Conservation (phyloP, 2,797 vertebrate species). For the Apodemus agrarius region DNA sequence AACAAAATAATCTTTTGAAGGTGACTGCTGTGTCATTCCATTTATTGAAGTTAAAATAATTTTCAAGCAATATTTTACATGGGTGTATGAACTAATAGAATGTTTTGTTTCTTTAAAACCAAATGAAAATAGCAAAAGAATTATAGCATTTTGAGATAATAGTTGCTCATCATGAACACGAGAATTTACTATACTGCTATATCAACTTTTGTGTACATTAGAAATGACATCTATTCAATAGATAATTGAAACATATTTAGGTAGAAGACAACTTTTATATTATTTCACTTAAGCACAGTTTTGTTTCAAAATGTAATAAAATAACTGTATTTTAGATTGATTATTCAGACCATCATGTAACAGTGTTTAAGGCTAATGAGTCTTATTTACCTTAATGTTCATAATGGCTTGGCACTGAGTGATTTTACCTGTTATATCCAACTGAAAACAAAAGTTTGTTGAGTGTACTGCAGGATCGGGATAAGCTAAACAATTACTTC, state of each 20-base stretch:
- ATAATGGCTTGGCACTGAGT: not conserved
- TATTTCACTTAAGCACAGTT: not conserved
- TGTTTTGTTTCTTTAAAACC: conserved; percentile 52
- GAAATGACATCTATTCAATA: conserved; percentile 10
- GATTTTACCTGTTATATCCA: not conserved
- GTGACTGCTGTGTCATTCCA: not conserved
- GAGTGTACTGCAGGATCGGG: not conserved
- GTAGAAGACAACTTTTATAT: not conserved
- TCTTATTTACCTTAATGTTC: not conserved
- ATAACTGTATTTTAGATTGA: conserved; percentile 10
- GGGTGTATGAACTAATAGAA: not conserved
- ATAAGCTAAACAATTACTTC: not conserved
- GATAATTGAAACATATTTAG: not conserved
- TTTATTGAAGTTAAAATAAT: conserved; percentile 12
- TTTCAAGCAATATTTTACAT: conserved; percentile 23
- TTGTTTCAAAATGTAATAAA: conserved; percentile 11
- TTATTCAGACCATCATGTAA: not conserved
- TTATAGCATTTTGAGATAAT: not conserved
- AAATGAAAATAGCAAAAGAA: not conserved
- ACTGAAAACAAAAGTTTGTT: not conserved
- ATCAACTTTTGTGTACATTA: not conserved
- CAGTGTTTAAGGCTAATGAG: not conserved
- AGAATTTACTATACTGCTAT: not conserved
- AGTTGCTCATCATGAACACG: not conserved
- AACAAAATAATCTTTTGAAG: conserved; percentile 3